These are phyloP conservation scores for Lota lota DNA, from an alignment of 2,113 vertebrate genomes.

Conservation along the genomic window DNA sequence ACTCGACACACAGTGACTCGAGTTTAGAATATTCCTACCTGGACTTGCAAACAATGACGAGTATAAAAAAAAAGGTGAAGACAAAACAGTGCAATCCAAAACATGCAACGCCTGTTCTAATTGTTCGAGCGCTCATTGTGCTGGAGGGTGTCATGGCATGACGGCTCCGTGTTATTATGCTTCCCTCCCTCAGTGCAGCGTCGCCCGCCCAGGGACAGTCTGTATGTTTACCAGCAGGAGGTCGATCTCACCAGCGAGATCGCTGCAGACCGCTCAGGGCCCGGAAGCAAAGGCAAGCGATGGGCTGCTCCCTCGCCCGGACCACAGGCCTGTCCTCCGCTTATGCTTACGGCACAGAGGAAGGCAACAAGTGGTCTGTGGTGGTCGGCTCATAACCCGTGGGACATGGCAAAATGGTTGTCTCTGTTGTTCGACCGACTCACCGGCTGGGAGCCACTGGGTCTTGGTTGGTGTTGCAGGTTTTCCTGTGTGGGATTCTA, in stretches of 20 bases:
- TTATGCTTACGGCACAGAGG: neutral
- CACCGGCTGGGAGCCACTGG: too few species aligned
- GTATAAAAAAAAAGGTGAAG: too few species aligned
- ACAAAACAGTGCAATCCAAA: too few species aligned
- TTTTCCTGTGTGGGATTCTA: too few species aligned
- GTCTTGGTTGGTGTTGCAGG: too few species aligned
- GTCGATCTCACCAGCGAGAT: constrained; percentile 80
- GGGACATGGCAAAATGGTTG: neutral
- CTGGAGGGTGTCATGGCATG: too few species aligned
- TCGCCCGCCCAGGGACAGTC: constrained; percentile 67
- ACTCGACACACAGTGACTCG: too few species aligned
- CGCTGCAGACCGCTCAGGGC: constrained; percentile 60
- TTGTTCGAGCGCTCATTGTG: too few species aligned
- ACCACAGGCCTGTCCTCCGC: constrained; percentile 6
- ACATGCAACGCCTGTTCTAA: too few species aligned
- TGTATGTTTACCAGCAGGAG: constrained; percentile 82
- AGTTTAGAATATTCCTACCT: too few species aligned
- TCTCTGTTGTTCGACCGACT: too few species aligned
- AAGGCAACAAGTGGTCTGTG: neutral
- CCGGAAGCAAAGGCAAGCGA: constrained; percentile 78
- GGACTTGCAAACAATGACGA: too few species aligned
- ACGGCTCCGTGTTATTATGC: constrained; percentile 31
- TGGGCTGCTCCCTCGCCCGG: constrained; percentile 40
- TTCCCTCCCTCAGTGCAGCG: constrained; percentile 73
- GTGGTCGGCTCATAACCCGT: constrained; percentile 20